Base-by-base conservation (phyloP, 2,888 invertebrate species). In the Poecilobothrus nobilitatus region DNA sequence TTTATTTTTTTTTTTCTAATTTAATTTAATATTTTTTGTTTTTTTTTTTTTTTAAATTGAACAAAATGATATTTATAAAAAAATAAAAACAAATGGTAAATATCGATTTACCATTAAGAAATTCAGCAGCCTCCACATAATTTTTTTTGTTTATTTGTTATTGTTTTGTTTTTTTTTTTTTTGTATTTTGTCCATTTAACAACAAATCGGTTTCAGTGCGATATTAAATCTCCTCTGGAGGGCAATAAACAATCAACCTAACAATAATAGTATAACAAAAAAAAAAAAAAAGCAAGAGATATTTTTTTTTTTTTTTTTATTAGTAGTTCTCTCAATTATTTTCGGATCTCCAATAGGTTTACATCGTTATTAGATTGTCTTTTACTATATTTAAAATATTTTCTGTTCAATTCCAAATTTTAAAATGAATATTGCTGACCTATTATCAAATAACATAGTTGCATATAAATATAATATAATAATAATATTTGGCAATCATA, bases 91-190 rank as follows among this genome's bases (percentile, higher is more conserved):
- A 53, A 53, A 53, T 53, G 53, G 2, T 53, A 53, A 53, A 53
- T 53, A 53, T 53, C 53, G 18, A 53, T 53, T 53, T 53, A 53
- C 53, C 53, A 53, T 53, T 53, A 53, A 53, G 53, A 8, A 53
- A 53, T 53, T 53, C 53, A 53, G 53, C 53, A 53, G 53, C 53
- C 53, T 53, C 53, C 53, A 53, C 53, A 41, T 5, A n/a, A 53
- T 53, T 53, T 18, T 18, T n/a, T 53, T 15, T 53, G 18, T 9
- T 53, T 53, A 2, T 53, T 53, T 53, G 7, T n/a, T n/a, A 18
- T 53, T 53, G 9, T 41, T 53, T 53, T 18, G 53, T 2, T 53
- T 12, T 53, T 53, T 15, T 18, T 12, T 15, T 53, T 53, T 41
- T 15, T 3, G 2, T 41, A 6, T 53, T 7, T 10, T 37, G 37